These are phyloP conservation scores for Cephalopachus bancanus DNA, from an alignment of 2,797 vertebrate genomes.

Conservation along the genomic window DNA sequence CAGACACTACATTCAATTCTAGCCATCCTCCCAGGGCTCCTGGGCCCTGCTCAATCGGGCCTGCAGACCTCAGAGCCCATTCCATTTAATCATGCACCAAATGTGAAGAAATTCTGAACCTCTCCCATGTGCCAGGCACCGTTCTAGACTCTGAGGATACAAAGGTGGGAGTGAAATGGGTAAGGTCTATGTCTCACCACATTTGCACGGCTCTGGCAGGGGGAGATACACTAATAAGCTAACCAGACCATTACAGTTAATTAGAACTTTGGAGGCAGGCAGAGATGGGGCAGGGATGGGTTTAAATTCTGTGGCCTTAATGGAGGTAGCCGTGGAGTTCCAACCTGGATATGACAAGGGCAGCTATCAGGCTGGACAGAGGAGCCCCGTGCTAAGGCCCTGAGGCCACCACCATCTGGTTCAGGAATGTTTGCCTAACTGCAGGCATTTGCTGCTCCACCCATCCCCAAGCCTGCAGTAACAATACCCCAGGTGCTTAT, in stretches of 20 bases:
- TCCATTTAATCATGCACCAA: background rate
- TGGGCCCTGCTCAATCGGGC: accelerated
- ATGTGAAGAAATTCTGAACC: background rate
- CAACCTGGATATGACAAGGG: background rate
- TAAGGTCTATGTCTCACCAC: background rate
- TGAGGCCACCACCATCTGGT: background rate
- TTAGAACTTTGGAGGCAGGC: background rate
- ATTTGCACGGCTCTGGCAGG: background rate
- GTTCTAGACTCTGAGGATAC: background rate
- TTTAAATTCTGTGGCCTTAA: background rate
- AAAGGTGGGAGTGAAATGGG: background rate
- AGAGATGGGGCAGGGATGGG: background rate
- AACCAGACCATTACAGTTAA: background rate
- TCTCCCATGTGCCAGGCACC: background rate
- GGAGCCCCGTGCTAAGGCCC: background rate
- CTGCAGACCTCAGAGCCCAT: background rate
- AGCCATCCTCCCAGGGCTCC: background rate
- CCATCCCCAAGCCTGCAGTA: background rate
- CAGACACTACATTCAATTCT: background rate
- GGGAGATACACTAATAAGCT: background rate
- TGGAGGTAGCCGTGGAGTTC: background rate
- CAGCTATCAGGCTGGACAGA: background rate
- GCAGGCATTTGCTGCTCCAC: conserved; percentile 47
- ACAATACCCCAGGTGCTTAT: background rate
- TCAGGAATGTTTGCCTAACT: background rate